Base-by-base conservation (phyloP, 2,797 vertebrate species). In the Melanotaenia pygmaea region DNA sequence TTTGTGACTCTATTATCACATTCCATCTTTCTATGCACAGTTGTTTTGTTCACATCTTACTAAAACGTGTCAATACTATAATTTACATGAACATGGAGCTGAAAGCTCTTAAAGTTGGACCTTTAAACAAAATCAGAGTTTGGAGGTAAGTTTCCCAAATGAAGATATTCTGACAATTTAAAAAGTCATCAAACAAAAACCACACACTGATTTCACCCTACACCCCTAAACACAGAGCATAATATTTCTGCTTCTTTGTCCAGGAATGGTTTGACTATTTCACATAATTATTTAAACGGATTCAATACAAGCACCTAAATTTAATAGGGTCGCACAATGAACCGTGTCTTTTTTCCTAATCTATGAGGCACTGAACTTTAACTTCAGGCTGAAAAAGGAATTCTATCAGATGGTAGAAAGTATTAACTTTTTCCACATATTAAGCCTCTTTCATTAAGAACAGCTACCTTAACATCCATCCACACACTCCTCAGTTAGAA, bases 251-350 rank as follows among this genome's bases (percentile, higher is more conserved):
- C 74, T 85, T 86, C 64, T 87, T 81, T 79, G 81, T 83, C 56
- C 68, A 86, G 75, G 77, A 83, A 90, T 89, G 76, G 67, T 61
- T 59, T 53, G 26, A 81, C 86, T 80, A 76, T 90, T 84, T 82
- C 83, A 79, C 70, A 70, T 68, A 47, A 71, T 79, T 57, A 74
- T 83, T 84, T 83, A 32, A 86, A 86, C 80, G 87, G 80, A 88
- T 91, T 65, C 67, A 64, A 8, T 34, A 14, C 64, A 76, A 20
- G 43, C 61, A 68, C 34, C 82, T 83, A 90, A 87, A 85, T 80
- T 51, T 59, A 88, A 88, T 61, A 47, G 86, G 58, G 43, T 37
- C 67, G 62, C 72, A 79, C 68, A 76, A 30, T 1, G 64, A 86
- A 78, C 43, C 35, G 40, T 57, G 76, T 73, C 78, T 56, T 81